Base-by-base conservation (phyloP, 2,888 invertebrate genomes). In the Eristalis intricaria region DNA sequence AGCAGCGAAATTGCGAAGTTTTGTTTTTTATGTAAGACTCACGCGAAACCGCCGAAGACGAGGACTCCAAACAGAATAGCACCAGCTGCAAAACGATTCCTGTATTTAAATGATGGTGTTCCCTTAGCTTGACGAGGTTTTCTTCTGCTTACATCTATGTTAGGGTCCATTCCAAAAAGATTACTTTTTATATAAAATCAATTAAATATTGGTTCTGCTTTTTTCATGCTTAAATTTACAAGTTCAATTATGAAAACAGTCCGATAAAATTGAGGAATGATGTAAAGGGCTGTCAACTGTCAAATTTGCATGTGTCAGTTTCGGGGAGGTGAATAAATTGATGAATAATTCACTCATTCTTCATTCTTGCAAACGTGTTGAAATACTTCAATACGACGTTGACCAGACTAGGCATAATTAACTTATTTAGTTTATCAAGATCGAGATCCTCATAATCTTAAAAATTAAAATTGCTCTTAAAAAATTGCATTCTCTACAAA, bases 81-180 rank as follows among this genome's bases (percentile, higher is more conserved):
- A 35, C 94, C 94, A 23, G 93, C 89, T 13, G 94, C 94, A 88
- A 94, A 93, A 81, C 93, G 92, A 91, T 95, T 95, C 88, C 95
- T 93, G 81, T 94, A 93, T 85, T 90, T 91, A 88, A 93, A 94
- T 68, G 95, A 94, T 63, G 96, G 96, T 61, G 96, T 96, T 89
- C 96, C 96, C 91, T 93, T 94, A 83, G 95, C 92, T 93, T 94
- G 94, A 92, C 96, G 94, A 88, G 96, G 96, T 94, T 96, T 96
- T 91, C 95, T 94, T 91, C 94, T 94, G 89, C 93, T 94, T 71
- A 93, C 93, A 93, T 95, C 95, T 73, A 94, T 91, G 73, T 94
- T 94, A 88, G 94, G 93, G 83, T 94, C 94, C 94, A 94, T 94
- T 65, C 81, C 86, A 84, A 10, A 77, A 10, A 43, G 11, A n/a